Percentiles rank a stretch among this genome's conserved stretches.
phyloP scores from a whole-genome alignment of 2,888 invertebrate species.

The Acheta domesticus region DNA sequence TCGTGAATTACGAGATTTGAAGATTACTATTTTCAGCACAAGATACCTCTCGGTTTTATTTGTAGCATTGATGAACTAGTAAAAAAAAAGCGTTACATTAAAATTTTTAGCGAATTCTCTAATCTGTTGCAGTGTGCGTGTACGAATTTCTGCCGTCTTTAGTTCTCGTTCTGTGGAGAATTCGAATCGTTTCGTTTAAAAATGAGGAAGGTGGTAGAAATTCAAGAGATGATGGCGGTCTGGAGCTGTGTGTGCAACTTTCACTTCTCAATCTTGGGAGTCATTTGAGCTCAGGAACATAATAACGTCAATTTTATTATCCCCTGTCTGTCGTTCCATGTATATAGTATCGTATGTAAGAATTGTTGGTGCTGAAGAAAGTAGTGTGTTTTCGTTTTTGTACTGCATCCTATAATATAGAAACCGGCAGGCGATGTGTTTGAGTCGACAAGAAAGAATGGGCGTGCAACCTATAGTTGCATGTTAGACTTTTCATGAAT shows the following conservation, averaged over 20 bases:
- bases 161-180: conserved; percentile 28
- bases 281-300: conserved; percentile 36
- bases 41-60: conserved; percentile 38
- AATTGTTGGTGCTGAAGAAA: conserved; percentile 23
- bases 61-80: conserved; percentile 31
- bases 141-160: conserved; percentile 27
- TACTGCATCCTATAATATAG: conserved; percentile 32
- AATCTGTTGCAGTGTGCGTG: conserved; percentile 1
- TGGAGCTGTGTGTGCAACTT: conserved; percentile 38
- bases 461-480: conserved; percentile 31
- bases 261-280: conserved; percentile 37
- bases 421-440: conserved; percentile 36
- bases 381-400: conserved; percentile 24
- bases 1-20: conserved; percentile 41
- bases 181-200: conserved; percentile 27
- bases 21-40: conserved; percentile 43
- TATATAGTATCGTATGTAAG: conserved; percentile 22
- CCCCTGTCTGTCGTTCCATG: conserved; percentile 25
- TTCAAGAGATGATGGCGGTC: conserved; percentile 39
- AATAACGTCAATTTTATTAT: conserved; percentile 24
- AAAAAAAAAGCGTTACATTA: conserved; percentile 26
- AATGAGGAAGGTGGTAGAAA: conserved; percentile 38
- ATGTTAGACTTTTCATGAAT: conserved; percentile 12
- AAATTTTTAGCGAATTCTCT: conserved; percentile 29
- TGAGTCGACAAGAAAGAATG: conserved; percentile 27